Evolutionary conservation across 2,113 vertebrate genomes (phyloP), one percentile per base, ranked within the genome.

Genomic region (Xiphophorus maculatus): DNA sequence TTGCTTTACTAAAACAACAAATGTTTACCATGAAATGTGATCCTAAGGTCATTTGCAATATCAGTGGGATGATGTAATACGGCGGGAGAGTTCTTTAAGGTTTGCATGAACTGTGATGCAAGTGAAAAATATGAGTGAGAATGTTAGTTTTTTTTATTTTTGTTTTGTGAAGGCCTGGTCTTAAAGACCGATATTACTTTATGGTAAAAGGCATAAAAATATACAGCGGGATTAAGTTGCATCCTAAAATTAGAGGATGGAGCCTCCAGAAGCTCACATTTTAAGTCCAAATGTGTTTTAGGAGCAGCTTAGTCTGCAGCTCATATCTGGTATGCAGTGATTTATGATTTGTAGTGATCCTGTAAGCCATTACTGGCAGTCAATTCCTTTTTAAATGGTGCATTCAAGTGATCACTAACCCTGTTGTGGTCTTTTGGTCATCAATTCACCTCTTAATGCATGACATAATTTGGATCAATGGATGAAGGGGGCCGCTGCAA

Each of bases 1-100:
- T 8, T 71, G n/a, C 67, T 80, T 76, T 72, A 71, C 40, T 71
- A 61, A 42, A 75, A 54, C 32, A 65, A 25, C 27, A 48, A 81
- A 63, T 0, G 60, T 79, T 90, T 87, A 63, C 67, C 78, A 81
- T 84, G 71, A 82, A 83, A 88, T 90, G 72, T 15, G 69, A 33
- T 81, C 82, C 63, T 35, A 10, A 40, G 69, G 69, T 69, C 29
- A 40, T 33, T 81, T 60, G 60, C 19, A 66, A 68, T 60, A 74
- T 67, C 25, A 66, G 69, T 37, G 69, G 78, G 35, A 48, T 3
- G 1, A 32, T 69, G 48, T 71, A 66, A 71, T 61, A 62, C 37
- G 62, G 73, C 64, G 62, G 32, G 40, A 44, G 63, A 42, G 0
- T 75, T 35, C 61, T n/a, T 58, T 17, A 0, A 35, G 9, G 63